Base-by-base conservation (phyloP, 1,140 invertebrate species). In the Drosophila asahinai region DNA sequence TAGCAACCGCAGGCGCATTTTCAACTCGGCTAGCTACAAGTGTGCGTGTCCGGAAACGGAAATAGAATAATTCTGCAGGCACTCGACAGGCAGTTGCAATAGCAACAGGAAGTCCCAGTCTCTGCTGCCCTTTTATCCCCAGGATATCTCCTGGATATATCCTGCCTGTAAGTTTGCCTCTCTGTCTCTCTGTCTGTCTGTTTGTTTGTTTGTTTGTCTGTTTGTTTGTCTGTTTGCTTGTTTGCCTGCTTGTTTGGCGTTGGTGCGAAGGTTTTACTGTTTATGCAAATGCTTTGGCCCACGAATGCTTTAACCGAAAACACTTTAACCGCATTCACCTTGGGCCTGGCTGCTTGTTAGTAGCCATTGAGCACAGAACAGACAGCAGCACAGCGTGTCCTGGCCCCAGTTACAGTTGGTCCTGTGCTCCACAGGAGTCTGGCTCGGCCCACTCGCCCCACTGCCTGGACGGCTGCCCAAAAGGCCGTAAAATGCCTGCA, bases 291-390 rank as follows among this genome's bases (percentile, higher is more conserved):
- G 72, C 80, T 80, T 77, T 83, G 63, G 71, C 79, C 81, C 62
- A 80, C 51, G 68, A 76, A 43, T 80, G 81, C 81, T 83, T 89
- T 89, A 89, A 87, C 86, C 79, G 64, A 87, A 87, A 87, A 89
- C 86, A 90, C 86, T 87, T 87, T 87, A 89, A 89, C 84, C 84
- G 63, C 86, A 87, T 90, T 87, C 86, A 87, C 84, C 84, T 89
- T 87, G 84, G 83, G 77, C 84, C 38, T 40, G 60, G 57, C 70
- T 87, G 84, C 84, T 90, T 84, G 84, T 87, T 87, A 89, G 84
- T 89, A 75, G 81, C 86, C 78, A 87, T 87, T 87, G 81, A 87
- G 73, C 72, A 64, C 81, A 89, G 81, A 64, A 59, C 68, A 87
- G 80, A 52, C 62, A 62, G 48, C 36, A n/a, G 48, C 36, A n/a